phyloP scores from a whole-genome alignment of 2,888 invertebrate genomes.

The Rhyacophila evoluta region DNA sequence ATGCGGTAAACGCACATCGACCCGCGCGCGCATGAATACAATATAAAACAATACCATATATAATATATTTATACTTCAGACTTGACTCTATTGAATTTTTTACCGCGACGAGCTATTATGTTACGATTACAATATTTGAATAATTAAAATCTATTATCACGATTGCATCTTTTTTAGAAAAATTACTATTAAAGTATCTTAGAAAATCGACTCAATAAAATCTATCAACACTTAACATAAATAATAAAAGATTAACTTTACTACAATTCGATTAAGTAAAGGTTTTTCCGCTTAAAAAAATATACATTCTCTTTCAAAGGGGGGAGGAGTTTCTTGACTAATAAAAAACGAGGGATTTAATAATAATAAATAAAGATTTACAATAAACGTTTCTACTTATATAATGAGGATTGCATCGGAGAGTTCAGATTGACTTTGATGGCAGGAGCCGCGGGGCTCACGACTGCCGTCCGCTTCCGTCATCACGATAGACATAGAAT shows the following conservation, averaged over 20 bases:
- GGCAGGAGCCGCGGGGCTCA: slow-evolving; percentile 55
- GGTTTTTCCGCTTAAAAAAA: slow-evolving; percentile 53
- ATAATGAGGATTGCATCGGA: slow-evolving; percentile 54
- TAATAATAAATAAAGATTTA: slow-evolving; percentile 51
- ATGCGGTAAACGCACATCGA: slow-evolving; percentile 34
- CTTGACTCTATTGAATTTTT: slow-evolving; percentile 54
- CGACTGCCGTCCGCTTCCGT: slow-evolving; percentile 49
- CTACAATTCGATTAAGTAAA: slow-evolving; percentile 50
- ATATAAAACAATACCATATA: slow-evolving; percentile 41
- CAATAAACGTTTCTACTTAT: slow-evolving; percentile 50
- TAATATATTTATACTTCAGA: slow-evolving; percentile 49
- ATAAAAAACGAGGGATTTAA: slow-evolving; percentile 47
- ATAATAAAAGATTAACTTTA: slow-evolving; percentile 49
- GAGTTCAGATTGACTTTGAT: slow-evolving; percentile 40
- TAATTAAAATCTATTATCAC: slow-evolving; percentile 70
- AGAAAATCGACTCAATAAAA: slow-evolving; percentile 65
- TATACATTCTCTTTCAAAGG: slow-evolving; percentile 52
- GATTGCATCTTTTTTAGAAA: slow-evolving; percentile 66
- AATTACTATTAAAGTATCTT: slow-evolving; percentile 60
- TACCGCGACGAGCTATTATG: slow-evolving; percentile 54
- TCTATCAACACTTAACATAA: slow-evolving; percentile 70
- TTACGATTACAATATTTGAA: slow-evolving; percentile 55
- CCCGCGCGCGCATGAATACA: slow-evolving; percentile 31
- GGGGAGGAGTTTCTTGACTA: slow-evolving; percentile 37
- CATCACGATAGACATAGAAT: slow-evolving; percentile 8